Evolutionary conservation across 2,888 invertebrate genomes (phyloP).

Genomic region (Quadroppia sp.): DNA sequence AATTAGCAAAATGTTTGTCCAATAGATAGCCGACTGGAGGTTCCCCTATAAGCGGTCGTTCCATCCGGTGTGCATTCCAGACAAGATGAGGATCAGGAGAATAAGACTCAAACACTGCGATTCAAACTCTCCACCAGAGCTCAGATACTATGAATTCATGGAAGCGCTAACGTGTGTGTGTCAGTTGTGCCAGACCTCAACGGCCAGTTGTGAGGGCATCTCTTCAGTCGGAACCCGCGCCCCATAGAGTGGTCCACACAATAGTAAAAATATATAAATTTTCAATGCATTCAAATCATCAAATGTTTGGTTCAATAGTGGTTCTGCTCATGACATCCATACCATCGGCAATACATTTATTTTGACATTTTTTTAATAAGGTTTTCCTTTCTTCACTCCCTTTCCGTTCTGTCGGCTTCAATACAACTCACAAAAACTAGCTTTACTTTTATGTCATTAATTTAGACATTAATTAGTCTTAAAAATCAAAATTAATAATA

Average conservation of each 20-base stretch:
- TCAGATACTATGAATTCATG: constrained; percentile 64
- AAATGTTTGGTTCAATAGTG: neutral
- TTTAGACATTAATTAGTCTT: too few relatives aligned
- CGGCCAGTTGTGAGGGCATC: constrained; percentile 66
- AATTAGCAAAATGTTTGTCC: too few relatives aligned
- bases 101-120: constrained; percentile 70
- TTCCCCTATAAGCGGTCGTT: constrained; percentile 79
- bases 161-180: constrained; percentile 75
- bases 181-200: constrained; percentile 63
- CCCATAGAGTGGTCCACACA: neutral
- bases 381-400: neutral
- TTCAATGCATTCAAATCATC: neutral
- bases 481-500: too few relatives aligned
- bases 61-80: constrained; percentile 80
- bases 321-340: neutral
- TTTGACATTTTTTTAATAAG: constrained; percentile 17
- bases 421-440: neutral
- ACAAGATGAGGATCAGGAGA: constrained; percentile 61
- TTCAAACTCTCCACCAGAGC: constrained; percentile 62
- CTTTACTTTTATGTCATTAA: too few relatives aligned
- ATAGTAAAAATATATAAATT: neutral
- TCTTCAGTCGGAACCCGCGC: constrained; percentile 2
- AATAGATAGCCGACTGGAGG: constrained; percentile 77
- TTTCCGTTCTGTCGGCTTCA: neutral
- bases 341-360: neutral